Evolutionary conservation across 2,888 invertebrate genomes (phyloP).

Genomic region (Drosophila helvetica): DNA sequence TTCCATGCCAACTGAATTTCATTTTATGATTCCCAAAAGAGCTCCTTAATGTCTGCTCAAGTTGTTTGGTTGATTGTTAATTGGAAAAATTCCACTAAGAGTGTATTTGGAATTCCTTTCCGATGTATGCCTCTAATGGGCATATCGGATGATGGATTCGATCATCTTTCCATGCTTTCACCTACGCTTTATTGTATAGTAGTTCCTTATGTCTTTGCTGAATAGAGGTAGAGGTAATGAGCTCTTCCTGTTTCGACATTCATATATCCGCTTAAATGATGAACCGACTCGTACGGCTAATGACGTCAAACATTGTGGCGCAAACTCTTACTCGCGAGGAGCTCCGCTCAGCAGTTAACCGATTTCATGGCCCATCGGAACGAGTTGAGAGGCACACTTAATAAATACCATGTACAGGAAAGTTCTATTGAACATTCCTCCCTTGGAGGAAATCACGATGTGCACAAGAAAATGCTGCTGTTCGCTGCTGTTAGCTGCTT

Average conservation of each 20-base stretch:
- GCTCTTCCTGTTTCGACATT: neutral
- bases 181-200: neutral
- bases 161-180: no score
- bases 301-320: neutral
- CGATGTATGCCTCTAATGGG: no score
- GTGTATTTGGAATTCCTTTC: no score
- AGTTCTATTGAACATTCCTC: neutral
- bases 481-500: neutral
- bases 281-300: neutral
- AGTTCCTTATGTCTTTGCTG: neutral
- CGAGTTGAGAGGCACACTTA: slow-evolving; percentile 38
- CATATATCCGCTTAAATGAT: neutral
- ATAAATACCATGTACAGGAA: neutral
- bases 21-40: no score
- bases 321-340: no score
- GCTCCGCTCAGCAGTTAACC: slow-evolving; percentile 21
- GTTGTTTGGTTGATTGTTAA: no score
- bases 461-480: slow-evolving; percentile 35
- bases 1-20: no score
- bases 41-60: no score
- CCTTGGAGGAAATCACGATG: slow-evolving; percentile 57
- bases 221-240: neutral
- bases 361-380: slow-evolving; percentile 50
- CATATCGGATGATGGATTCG: no score
- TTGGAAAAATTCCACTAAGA: no score